Evolutionary conservation across 2,113 vertebrate species (phyloP), one percentile per base, ranked within the genome.

Genomic region (Chauna torquata): DNA sequence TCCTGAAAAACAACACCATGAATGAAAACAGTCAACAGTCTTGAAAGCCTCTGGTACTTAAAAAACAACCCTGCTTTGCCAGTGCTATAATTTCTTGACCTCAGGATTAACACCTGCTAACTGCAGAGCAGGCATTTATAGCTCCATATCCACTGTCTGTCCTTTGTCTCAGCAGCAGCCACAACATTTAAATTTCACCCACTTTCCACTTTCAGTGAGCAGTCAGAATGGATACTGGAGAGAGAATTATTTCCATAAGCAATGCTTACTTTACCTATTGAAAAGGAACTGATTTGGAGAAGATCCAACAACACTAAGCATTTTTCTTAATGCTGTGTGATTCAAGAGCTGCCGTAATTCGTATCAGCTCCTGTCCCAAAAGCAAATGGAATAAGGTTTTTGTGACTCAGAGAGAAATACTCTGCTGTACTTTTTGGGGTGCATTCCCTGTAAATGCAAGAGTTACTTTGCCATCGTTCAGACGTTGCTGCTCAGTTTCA

Each of bases 1-100:
- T 99, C 99, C 99, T 99, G 92, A 75, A 97, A 88, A 28, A 12
- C 20, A 97, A 71, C 7, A 96, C 18, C 59, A 2, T 20, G 70
- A 81, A 55, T 8, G 30, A 92, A 78, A 92, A 78, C 24, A 52
- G 24, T n/a, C n/a, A 79, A 58, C 23, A 0, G 2, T 58, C 19
- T 64, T 38, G 59, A 93, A 84, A 91, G 45, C 45, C 47, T 34
- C 3, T 1, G 5, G 34, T 34, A 23, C 19, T 45, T 19, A 8
- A 38, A 8, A 38, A 18, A 66, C 30, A 83, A 40, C 16, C 17
- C n/a, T 40, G 38, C 38, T 82, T 27, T 84, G 64, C 62, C 77
- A 81, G 27, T 12, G 75, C 49, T 70, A 40, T 20, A 8, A 62
- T 16, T 70, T 66, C 62, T 25, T 16, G 1, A 15, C 74, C 44